phyloP scores from a whole-genome alignment of 1,140 invertebrate species.

The Drosophila rhopaloa region DNA sequence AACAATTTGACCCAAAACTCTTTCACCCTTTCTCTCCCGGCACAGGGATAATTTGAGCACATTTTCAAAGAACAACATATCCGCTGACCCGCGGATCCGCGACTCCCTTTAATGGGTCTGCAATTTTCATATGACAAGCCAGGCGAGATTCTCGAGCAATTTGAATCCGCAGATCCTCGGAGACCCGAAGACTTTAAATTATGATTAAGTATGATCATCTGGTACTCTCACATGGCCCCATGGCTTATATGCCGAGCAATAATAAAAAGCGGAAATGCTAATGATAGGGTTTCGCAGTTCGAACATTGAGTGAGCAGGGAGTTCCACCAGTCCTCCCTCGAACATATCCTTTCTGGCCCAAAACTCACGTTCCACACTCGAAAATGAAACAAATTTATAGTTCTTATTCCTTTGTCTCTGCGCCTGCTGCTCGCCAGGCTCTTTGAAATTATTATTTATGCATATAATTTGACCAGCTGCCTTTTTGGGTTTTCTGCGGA shows the following conservation, averaged over 20 bases:
- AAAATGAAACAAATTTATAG: slow-evolving; percentile 70
- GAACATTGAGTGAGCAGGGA: slow-evolving; percentile 14
- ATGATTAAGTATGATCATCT: slow-evolving; percentile 84
- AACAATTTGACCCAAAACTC: slow-evolving; percentile 46
- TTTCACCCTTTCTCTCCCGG: slow-evolving; percentile 5
- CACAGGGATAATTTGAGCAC: slow-evolving; percentile 61
- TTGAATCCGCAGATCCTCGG: slow-evolving; percentile 48
- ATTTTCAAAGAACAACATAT: slow-evolving; percentile 73
- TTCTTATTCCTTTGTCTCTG: slow-evolving; percentile 56
- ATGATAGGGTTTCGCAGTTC: slow-evolving; percentile 77
- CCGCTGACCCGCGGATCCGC: slow-evolving; percentile 51
- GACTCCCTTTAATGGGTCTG: slow-evolving; percentile 59
- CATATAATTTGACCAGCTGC: slow-evolving; percentile 79
- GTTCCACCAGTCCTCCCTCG: slow-evolving; percentile 5
- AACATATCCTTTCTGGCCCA: slow-evolving; percentile 53
- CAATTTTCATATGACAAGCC: slow-evolving; percentile 80
- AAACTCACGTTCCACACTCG: slow-evolving; percentile 56
- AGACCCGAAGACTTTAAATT: slow-evolving; percentile 68
- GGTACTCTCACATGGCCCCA: slow-evolving; percentile 37
- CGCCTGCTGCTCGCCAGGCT: slow-evolving; percentile 29
- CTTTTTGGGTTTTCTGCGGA: slow-evolving; percentile 57
- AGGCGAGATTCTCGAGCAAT: slow-evolving; percentile 43
- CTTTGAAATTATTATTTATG: slow-evolving; percentile 82
- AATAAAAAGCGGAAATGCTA: slow-evolving; percentile 84
- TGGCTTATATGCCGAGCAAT: slow-evolving; percentile 58